Evolutionary conservation across 2,113 vertebrate genomes (phyloP).

Genomic region (Oceanites oceanicus): DNA sequence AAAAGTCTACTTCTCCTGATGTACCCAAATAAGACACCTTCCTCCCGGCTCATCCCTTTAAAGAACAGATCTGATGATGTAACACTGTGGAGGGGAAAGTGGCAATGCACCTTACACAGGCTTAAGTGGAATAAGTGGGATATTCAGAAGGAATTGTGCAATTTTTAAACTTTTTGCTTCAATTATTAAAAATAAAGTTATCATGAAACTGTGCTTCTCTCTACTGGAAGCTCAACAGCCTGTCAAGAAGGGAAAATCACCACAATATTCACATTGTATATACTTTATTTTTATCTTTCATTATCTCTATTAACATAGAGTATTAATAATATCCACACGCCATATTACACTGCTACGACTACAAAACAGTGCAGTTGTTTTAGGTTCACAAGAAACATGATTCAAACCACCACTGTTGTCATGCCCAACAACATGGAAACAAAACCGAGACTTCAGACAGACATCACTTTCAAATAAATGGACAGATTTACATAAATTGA

Average conservation of each 20-base stretch:
- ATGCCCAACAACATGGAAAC: neutral
- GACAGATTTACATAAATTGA: neutral
- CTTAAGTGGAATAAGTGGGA: neutral
- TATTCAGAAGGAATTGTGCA: neutral
- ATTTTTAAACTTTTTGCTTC: neutral
- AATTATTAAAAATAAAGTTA: neutral
- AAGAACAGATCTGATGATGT: neutral
- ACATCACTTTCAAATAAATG: neutral
- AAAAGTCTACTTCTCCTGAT: neutral
- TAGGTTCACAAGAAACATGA: neutral
- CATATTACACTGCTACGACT: rapidly evolving
- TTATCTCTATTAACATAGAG: neutral
- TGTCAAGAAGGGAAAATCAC: neutral
- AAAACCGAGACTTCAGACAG: neutral
- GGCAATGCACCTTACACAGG: neutral
- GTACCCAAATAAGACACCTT: neutral
- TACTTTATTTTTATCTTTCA: neutral
- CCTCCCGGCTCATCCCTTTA: neutral
- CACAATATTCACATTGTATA: neutral
- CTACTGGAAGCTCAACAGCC: neutral
- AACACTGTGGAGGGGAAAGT: neutral
- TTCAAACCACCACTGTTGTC: neutral
- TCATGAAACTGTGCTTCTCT: neutral
- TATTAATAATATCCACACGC: neutral
- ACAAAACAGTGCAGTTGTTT: neutral